Evolutionary conservation across 2,888 invertebrate species (phyloP).

Genomic region (Chouioia cunea): DNA sequence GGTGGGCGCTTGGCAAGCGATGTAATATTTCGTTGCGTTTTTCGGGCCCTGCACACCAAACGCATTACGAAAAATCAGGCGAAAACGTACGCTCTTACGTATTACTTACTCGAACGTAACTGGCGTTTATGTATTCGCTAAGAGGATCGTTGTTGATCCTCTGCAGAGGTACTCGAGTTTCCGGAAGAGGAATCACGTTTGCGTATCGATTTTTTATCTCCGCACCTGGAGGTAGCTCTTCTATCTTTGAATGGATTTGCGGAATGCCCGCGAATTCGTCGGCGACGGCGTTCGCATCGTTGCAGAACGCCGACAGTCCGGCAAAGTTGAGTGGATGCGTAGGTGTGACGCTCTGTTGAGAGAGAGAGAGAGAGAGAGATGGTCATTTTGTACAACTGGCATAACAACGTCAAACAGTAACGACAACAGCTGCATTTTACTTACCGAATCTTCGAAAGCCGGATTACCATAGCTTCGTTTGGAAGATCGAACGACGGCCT

Average conservation of each 20-base stretch:
- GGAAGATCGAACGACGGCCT: slow-evolving; percentile 77
- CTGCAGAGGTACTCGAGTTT: slow-evolving; percentile 85
- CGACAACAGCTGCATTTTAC: slow-evolving; percentile 50
- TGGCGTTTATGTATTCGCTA: slow-evolving; percentile 94
- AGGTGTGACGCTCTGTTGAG: slow-evolving; percentile 70
- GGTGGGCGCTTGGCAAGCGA: slow-evolving; percentile 92
- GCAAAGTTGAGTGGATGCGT: slow-evolving; percentile 84
- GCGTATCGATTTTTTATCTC: slow-evolving; percentile 94
- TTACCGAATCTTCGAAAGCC: slow-evolving; percentile 89
- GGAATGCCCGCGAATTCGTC: slow-evolving; percentile 88
- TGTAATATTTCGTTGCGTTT: slow-evolving; percentile 86
- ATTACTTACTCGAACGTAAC: slow-evolving; percentile 84
- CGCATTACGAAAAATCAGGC: slow-evolving; percentile 11
- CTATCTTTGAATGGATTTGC: slow-evolving; percentile 81
- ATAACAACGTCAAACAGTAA: too few species aligned
- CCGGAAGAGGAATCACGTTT: slow-evolving; percentile 94
- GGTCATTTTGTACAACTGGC: too few species aligned
- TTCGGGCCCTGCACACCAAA: slow-evolving; percentile 90
- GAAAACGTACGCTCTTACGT: not conserved
- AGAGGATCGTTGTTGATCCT: slow-evolving; percentile 81
- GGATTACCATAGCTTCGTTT: slow-evolving; percentile 92
- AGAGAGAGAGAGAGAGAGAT: too few species aligned
- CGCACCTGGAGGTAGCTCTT: slow-evolving; percentile 87
- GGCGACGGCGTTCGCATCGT: slow-evolving; percentile 79
- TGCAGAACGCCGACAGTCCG: slow-evolving; percentile 80